phyloP scores from a whole-genome alignment of 2,888 invertebrate species.

The Rhamphomyia laevipes region DNA sequence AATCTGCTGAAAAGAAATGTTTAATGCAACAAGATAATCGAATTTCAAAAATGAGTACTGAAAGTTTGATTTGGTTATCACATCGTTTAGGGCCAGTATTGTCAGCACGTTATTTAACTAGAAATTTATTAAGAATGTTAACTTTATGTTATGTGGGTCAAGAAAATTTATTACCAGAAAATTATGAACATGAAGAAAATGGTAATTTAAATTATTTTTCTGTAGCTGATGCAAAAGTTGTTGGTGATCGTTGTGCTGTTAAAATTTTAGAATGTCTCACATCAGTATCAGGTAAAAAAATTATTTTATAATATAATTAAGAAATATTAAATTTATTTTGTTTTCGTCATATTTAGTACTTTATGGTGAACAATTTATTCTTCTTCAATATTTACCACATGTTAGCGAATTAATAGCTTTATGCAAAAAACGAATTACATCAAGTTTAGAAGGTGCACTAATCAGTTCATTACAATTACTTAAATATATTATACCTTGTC shows the following conservation, averaged over 20 bases:
- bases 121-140: conserved; percentile 86
- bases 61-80: conserved; percentile 82
- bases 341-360: conserved; percentile 43
- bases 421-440: conserved; percentile 67
- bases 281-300: conserved; percentile 62
- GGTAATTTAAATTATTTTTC: conserved; percentile 49
- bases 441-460: conserved; percentile 77
- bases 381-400: conserved; percentile 82
- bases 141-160: conserved; percentile 85
- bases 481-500: conserved; percentile 66
- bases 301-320: conserved; percentile 4
- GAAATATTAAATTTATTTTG: background rate
- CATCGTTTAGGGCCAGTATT: conserved; percentile 89
- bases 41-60: conserved; percentile 77
- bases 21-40: conserved; percentile 40
- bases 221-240: conserved; percentile 51
- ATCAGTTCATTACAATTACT: conserved; percentile 72
- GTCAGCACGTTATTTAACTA: conserved; percentile 78
- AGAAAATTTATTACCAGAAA: conserved; percentile 52
- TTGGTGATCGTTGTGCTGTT: conserved; percentile 69
- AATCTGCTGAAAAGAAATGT: conserved; percentile 18
- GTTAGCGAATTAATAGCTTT: conserved; percentile 74
- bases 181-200: conserved; percentile 33
- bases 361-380: conserved; percentile 78
- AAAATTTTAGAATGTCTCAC: conserved; percentile 86